Evolutionary conservation across 2,797 vertebrate genomes (phyloP).

Genomic region (Micrastur ruficollis): DNA sequence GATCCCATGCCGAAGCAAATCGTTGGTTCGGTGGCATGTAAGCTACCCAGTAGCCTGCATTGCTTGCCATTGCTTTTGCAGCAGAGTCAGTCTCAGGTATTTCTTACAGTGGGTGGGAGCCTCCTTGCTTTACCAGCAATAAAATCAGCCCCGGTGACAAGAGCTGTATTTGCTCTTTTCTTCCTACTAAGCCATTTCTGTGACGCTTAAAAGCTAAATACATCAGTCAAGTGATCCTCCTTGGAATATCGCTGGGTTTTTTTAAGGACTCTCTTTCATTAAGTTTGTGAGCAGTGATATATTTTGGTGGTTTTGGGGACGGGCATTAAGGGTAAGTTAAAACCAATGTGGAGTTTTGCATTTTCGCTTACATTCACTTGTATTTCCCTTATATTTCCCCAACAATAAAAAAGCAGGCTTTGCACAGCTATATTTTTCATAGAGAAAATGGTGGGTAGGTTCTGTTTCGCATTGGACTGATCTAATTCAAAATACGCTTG

Average conservation of each 20-base stretch:
- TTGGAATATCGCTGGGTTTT: background rate
- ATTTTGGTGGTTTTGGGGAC: background rate
- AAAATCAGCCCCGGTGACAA: background rate
- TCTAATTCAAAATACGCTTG: background rate
- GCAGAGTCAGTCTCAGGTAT: background rate
- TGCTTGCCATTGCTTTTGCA: background rate
- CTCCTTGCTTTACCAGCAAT: background rate
- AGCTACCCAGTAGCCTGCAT: background rate
- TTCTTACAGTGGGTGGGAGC: background rate
- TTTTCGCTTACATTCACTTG: background rate
- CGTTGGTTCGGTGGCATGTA: background rate
- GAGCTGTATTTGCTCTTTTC: background rate
- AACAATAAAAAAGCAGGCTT: background rate
- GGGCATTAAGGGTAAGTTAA: background rate
- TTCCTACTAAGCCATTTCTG: background rate
- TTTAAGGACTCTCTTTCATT: background rate
- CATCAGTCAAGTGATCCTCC: background rate
- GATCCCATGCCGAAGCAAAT: constrained; percentile 8
- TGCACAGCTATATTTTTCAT: background rate
- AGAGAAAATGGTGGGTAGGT: background rate
- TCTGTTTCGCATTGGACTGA: background rate
- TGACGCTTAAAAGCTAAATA: background rate
- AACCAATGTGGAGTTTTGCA: background rate
- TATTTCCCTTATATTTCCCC: background rate
- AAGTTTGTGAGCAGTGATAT: background rate